phyloP scores from a whole-genome alignment of 2,888 invertebrate genomes.

The Actias luna region DNA sequence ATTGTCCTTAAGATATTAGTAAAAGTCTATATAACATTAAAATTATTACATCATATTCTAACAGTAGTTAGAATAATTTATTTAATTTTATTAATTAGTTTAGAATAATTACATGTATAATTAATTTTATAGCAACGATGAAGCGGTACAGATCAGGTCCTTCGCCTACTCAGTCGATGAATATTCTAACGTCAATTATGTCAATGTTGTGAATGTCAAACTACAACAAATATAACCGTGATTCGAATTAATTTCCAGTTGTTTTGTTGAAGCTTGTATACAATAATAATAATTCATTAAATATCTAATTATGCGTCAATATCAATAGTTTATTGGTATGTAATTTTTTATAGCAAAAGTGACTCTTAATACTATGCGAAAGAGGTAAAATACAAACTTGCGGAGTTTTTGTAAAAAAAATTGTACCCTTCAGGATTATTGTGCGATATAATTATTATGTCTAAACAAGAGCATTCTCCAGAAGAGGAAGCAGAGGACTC shows the following conservation, averaged over 20 bases:
- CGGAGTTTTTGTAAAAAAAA: background rate
- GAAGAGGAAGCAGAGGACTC: conserved; percentile 79
- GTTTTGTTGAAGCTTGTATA: background rate
- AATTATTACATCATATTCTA: no score
- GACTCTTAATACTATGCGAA: background rate
- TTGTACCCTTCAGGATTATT: background rate
- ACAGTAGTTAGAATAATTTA: no score
- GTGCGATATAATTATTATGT: conserved; percentile 36
- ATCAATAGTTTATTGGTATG: background rate
- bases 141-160: no score
- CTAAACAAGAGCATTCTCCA: conserved; percentile 45
- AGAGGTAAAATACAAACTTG: background rate
- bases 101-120: no score
- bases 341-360: background rate
- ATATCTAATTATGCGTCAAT: no score
- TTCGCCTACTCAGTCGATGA: no score
- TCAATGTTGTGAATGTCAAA: background rate
- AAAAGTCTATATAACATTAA: no score
- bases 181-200: no score
- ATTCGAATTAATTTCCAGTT: background rate
- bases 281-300: background rate
- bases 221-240: background rate
- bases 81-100: no score
- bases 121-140: no score
- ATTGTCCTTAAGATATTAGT: no score